Percentiles rank a stretch among this genome's conserved stretches.
Conservation (phyloP, 2,888 invertebrate genomes). For the Pecten maximus region DNA sequence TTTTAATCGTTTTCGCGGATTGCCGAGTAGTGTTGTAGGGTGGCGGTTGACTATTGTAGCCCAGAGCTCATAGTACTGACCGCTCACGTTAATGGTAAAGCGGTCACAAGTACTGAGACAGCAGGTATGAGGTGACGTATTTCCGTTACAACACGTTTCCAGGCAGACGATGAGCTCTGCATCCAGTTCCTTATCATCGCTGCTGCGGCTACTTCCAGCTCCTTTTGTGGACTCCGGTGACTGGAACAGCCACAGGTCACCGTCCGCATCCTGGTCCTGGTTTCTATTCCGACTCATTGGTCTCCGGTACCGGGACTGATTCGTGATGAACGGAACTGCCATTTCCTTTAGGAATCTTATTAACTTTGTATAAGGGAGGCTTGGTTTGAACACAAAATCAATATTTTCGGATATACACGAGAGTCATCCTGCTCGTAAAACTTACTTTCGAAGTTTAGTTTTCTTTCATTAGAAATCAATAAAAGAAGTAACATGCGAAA, state of each 20-base stretch:
- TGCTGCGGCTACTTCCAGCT: conserved; percentile 58
- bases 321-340: conserved; percentile 75
- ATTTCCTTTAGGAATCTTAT: conserved; percentile 47
- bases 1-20: conserved; percentile 79
- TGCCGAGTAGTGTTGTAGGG: conserved; percentile 81
- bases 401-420: conserved; percentile 35
- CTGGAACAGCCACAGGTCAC: conserved; percentile 68
- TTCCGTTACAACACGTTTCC: conserved; percentile 60
- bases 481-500: conserved; percentile 18
- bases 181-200: conserved; percentile 45
- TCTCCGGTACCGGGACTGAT: conserved; percentile 75
- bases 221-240: conserved; percentile 59
- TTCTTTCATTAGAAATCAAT: conserved; percentile 35
- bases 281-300: conserved; percentile 70
- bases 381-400: conserved; percentile 30
- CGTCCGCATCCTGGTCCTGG: conserved; percentile 70
- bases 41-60: conserved; percentile 79
- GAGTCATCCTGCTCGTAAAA: conserved; percentile 35
- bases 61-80: conserved; percentile 81
- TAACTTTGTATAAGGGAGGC: conserved; percentile 33
- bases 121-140: conserved; percentile 74
- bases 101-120: conserved; percentile 77
- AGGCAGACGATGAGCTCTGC: conserved; percentile 47
- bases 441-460: conserved; percentile 33
- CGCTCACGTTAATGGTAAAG: conserved; percentile 81